These are phyloP conservation scores for Ctenopoma multispine DNA, from an alignment of 2,797 vertebrate species.

Conservation along the genomic window DNA sequence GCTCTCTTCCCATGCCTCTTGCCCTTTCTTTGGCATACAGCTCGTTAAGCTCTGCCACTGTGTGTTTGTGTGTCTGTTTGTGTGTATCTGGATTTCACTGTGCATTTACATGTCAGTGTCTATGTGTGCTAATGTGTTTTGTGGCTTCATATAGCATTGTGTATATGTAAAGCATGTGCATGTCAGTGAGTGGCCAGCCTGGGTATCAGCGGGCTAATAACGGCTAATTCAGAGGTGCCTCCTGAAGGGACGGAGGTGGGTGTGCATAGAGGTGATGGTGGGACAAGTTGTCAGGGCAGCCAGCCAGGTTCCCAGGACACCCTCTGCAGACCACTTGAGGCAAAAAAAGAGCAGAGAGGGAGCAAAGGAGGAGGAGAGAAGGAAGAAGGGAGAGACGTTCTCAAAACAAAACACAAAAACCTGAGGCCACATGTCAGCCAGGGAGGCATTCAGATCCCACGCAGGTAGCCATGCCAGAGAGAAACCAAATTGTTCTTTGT, in stretches of 20 bases:
- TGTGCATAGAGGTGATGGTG: background rate
- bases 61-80: conserved; percentile 16
- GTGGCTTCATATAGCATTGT: conserved; percentile 42
- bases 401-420: conserved; percentile 74
- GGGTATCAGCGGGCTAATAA: conserved; percentile 77
- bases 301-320: conserved; percentile 85
- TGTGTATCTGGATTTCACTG: conserved; percentile 20
- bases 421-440: conserved; percentile 76
- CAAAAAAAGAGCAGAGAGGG: conserved; percentile 64
- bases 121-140: conserved; percentile 38
- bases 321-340: conserved; percentile 82
- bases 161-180: conserved; percentile 40
- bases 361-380: conserved; percentile 49
- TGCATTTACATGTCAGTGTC: conserved; percentile 43
- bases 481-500: conserved; percentile 83
- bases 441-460: conserved; percentile 80
- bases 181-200: conserved; percentile 63
- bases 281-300: conserved; percentile 59
- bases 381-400: conserved; percentile 58
- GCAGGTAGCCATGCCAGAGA: conserved; percentile 81
- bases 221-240: conserved; percentile 73
- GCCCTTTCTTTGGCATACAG: conserved; percentile 49
- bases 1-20: conserved; percentile 63
- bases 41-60: conserved; percentile 57
- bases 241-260: conserved; percentile 19